phyloP scores from a whole-genome alignment of 1,140 invertebrate genomes.

The Lysiphlebus fabarum region DNA sequence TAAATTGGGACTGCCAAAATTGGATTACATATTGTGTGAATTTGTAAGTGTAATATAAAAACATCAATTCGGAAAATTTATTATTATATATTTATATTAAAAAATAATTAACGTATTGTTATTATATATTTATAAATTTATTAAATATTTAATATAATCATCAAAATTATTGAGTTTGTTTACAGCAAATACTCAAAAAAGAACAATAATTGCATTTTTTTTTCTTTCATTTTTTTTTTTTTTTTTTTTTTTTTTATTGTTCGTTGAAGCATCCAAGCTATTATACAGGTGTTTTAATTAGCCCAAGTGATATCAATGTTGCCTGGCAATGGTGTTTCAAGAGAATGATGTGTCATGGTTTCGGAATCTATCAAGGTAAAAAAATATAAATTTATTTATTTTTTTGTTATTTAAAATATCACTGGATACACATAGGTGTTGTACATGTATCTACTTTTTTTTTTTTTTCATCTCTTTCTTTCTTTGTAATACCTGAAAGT shows the following conservation, averaged over 20 bases:
- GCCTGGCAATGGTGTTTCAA: constrained; percentile 89
- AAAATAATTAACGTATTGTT: too few relatives aligned
- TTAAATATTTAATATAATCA: too few relatives aligned
- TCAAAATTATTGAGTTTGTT: too few relatives aligned
- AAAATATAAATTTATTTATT: not conserved
- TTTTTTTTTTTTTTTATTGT: not conserved
- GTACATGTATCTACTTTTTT: constrained; percentile 7
- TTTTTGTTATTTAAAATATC: not conserved
- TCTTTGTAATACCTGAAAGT: not conserved
- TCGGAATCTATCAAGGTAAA: constrained; percentile 72
- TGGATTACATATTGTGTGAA: too few relatives aligned
- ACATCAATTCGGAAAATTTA: too few relatives aligned
- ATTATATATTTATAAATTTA: too few relatives aligned
- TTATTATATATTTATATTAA: too few relatives aligned
- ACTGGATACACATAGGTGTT: not conserved
- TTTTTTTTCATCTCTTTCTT: constrained; percentile 14
- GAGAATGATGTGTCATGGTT: constrained; percentile 91
- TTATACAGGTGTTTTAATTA: constrained; percentile 47
- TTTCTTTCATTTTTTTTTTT: too few relatives aligned
- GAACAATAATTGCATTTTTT: too few relatives aligned
- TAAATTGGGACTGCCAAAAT: too few relatives aligned
- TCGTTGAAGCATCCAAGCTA: constrained; percentile 24
- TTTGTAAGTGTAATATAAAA: too few relatives aligned
- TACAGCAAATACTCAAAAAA: too few relatives aligned
- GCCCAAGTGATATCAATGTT: constrained; percentile 62